Percentiles rank a stretch among this genome's conserved stretches.
Conservation (phyloP, 2,888 invertebrate species). For the Thumatha senex region DNA sequence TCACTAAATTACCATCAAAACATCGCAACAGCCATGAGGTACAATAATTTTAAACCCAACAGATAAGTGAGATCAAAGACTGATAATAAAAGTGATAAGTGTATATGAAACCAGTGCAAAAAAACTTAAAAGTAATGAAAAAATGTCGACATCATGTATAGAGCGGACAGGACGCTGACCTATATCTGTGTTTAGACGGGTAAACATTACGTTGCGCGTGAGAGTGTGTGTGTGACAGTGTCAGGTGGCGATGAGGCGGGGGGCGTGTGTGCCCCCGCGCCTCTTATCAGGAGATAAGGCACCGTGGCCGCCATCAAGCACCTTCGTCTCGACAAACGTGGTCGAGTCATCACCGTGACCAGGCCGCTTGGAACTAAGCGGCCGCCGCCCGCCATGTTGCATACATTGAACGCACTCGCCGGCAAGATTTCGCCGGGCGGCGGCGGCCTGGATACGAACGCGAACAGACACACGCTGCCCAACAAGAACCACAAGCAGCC, state of each 20-base stretch:
- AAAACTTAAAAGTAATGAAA: constrained; percentile 50
- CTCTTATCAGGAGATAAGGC: constrained; percentile 81
- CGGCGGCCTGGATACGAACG: constrained; percentile 87
- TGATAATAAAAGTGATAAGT: constrained; percentile 32
- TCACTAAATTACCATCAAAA: constrained; percentile 16
- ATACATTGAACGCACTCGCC: constrained; percentile 94
- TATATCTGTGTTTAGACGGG: constrained; percentile 45
- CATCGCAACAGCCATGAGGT: constrained; percentile 54
- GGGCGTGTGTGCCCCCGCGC: constrained; percentile 79
- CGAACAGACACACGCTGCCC: constrained; percentile 84
- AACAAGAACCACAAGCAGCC: constrained; percentile 79
- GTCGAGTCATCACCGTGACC: constrained; percentile 75
- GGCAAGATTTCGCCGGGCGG: constrained; percentile 94
- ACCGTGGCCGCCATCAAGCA: constrained; percentile 66
- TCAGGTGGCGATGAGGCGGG: constrained; percentile 81
- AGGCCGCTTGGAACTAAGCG: constrained; percentile 71
- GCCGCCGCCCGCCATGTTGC: constrained; percentile 92
- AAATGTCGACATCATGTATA: constrained; percentile 59
- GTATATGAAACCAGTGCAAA: constrained; percentile 42
- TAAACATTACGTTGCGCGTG: constrained; percentile 51
- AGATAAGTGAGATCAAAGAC: constrained; percentile 30
- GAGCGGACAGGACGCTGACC: constrained; percentile 79
- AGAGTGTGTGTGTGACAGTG: constrained; percentile 65
- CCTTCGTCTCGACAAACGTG: constrained; percentile 64
- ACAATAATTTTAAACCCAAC: constrained; percentile 23